Evolutionary conservation across 2,113 vertebrate species (phyloP), one percentile per base, ranked within the genome.

Genomic region (Bubo blakistoni): DNA sequence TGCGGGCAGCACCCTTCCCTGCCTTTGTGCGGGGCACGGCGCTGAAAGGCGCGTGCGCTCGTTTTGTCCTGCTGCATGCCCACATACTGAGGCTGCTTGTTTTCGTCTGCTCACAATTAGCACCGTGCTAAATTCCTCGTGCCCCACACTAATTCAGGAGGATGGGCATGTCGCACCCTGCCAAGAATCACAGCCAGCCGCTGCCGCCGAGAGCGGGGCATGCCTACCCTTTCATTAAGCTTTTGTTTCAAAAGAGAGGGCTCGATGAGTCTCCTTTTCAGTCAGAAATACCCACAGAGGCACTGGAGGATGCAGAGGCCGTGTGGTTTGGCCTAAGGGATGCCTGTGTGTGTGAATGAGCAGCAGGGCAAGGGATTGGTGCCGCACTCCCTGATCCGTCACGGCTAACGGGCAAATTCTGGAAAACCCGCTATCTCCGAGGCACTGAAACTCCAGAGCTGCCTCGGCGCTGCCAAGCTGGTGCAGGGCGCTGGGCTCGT

Each of bases 81-180:
- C 98, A 95, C 98, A 97, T 83, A 96, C 97, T 86, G 97, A 51
- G 97, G 91, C 96, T 40, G 88, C 97, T 97, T 98, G 97, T 98
- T 97, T 95, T 63, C 79, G 9, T 92, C 95, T 90, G 96, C 96
- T 95, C 18, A 17, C 97, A 98, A 98, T 98, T 98, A 98, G 98
- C 97, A 97, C 97, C 95, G 77, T 97, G 96, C 96, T 95, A 97
- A 98, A 97, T 96, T 96, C 95, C 96, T 73, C 66, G 47, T 96
- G 97, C 94, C 96, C 95, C 9, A 21, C 46, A 8, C 96, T 98
- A 97, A 98, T 98, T 97, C 95, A 36, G 92, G 96, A 97, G 97
- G 97, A 98, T 91, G 97, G 96, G 95, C 96, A 87, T 95, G 97
- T 98, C 96, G 76, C 92, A 91, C 90, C 92, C 96, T 81, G 97